phyloP scores from a whole-genome alignment of 2,113 vertebrate species.

The Sphaerodactylus townsendi region DNA sequence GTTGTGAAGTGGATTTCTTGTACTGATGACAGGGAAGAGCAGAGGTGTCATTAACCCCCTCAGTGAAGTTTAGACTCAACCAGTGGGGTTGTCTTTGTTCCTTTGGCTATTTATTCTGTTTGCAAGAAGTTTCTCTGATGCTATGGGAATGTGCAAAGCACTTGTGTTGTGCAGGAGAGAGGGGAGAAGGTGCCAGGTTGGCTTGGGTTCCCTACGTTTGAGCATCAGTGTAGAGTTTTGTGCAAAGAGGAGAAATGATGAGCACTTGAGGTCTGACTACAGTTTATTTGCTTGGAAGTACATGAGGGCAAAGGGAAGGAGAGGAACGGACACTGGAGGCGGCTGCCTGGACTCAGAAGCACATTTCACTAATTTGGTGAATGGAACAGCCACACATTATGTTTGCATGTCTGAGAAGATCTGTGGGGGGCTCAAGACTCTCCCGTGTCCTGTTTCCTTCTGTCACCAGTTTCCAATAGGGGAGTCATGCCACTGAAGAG shows the following conservation, averaged over 20 bases:
- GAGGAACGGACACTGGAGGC: constrained; percentile 50
- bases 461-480: constrained; percentile 51
- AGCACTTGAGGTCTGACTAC: constrained; percentile 67
- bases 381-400: constrained; percentile 64
- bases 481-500: constrained; percentile 91
- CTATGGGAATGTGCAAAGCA: neutral
- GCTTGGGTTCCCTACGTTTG: constrained; percentile 43
- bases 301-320: constrained; percentile 56
- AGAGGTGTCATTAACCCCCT: constrained; percentile 25
- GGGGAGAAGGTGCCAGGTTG: constrained; percentile 31
- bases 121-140: constrained; percentile 20
- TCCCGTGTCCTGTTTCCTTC: constrained; percentile 52
- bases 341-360: constrained; percentile 57
- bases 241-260: constrained; percentile 61
- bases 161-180: neutral
- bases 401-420: constrained; percentile 51
- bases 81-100: constrained; percentile 3
- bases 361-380: constrained; percentile 59
- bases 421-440: constrained; percentile 61
- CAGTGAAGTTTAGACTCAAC: neutral
- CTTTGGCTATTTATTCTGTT: constrained; percentile 11
- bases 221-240: constrained; percentile 46
- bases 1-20: neutral
- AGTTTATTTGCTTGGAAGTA: constrained; percentile 65
- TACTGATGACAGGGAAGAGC: constrained; percentile 21